phyloP scores from a whole-genome alignment of 2,797 vertebrate species.

The Sebastiscus tertius region DNA sequence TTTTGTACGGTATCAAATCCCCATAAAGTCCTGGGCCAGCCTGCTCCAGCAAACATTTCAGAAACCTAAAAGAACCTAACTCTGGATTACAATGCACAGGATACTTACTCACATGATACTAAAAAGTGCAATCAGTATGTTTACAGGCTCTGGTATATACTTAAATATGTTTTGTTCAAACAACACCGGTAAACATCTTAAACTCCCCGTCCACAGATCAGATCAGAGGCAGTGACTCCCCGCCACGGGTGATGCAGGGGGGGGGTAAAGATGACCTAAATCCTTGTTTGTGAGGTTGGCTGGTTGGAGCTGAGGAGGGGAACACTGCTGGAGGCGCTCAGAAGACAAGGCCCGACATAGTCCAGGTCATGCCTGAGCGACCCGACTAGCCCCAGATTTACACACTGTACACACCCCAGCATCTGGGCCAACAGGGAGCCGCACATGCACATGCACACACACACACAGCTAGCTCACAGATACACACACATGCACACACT shows the following conservation, averaged over 20 bases:
- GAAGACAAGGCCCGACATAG: constrained; percentile 78
- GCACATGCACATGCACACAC: constrained; percentile 29
- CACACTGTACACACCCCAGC: constrained; percentile 77
- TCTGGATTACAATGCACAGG: neutral
- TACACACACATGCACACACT: constrained; percentile 39
- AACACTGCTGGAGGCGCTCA: constrained; percentile 76
- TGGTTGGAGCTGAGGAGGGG: constrained; percentile 67
- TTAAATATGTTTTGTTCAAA: neutral
- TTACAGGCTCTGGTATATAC: neutral
- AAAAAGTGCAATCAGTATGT: neutral
- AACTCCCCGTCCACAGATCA: constrained; percentile 23
- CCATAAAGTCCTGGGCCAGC: neutral
- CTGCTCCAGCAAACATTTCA: neutral
- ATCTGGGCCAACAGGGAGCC: constrained; percentile 76
- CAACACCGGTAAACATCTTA: constrained; percentile 15
- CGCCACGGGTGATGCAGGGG: constrained; percentile 27
- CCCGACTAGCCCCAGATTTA: constrained; percentile 80
- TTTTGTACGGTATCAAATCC: neutral
- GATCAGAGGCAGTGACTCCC: constrained; percentile 36
- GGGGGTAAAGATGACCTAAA: constrained; percentile 76
- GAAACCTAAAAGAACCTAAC: neutral
- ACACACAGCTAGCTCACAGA: constrained; percentile 12
- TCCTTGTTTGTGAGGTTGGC: constrained; percentile 76
- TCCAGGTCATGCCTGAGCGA: constrained; percentile 81
- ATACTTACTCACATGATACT: neutral